Evolutionary conservation across 2,113 vertebrate genomes (phyloP).

Genomic region (Nycticebus coucang): DNA sequence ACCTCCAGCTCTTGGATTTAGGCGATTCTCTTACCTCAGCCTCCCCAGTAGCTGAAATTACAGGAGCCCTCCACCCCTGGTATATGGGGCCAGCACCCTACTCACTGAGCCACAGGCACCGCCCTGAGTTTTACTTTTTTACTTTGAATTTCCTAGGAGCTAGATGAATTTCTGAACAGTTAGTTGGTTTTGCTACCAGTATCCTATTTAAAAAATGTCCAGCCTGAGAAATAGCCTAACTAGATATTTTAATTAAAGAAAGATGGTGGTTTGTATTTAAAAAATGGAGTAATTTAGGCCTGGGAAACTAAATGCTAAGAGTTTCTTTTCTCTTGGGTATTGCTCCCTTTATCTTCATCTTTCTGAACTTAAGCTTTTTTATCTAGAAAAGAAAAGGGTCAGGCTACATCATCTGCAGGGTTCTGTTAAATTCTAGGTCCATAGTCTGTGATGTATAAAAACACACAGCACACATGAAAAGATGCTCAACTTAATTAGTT

Average conservation of each 20-base stretch:
- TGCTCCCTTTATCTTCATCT: not conserved
- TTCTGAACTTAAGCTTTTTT: not conserved
- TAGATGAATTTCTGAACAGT: too few species aligned
- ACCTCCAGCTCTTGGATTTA: too few species aligned
- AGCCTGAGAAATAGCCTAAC: conserved; percentile 2
- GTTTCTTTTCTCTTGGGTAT: rapidly evolving
- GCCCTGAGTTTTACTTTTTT: not conserved
- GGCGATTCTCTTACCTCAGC: too few species aligned
- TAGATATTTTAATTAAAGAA: not conserved
- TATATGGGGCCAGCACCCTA: too few species aligned
- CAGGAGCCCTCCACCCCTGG: too few species aligned
- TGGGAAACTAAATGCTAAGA: not conserved
- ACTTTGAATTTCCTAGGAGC: not conserved
- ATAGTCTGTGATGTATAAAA: not conserved
- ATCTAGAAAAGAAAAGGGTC: not conserved
- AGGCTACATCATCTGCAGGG: not conserved
- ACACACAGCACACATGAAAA: not conserved
- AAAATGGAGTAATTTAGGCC: not conserved
- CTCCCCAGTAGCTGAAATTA: too few species aligned
- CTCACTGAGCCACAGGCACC: too few species aligned
- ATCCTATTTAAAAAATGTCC: not conserved
- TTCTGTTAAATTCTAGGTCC: not conserved
- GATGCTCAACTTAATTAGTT: not conserved
- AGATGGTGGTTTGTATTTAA: conserved; percentile 16
- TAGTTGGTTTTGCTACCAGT: not conserved